Conservation (phyloP, 2,113 vertebrate genomes). For the Apodemus sylvaticus region DNA sequence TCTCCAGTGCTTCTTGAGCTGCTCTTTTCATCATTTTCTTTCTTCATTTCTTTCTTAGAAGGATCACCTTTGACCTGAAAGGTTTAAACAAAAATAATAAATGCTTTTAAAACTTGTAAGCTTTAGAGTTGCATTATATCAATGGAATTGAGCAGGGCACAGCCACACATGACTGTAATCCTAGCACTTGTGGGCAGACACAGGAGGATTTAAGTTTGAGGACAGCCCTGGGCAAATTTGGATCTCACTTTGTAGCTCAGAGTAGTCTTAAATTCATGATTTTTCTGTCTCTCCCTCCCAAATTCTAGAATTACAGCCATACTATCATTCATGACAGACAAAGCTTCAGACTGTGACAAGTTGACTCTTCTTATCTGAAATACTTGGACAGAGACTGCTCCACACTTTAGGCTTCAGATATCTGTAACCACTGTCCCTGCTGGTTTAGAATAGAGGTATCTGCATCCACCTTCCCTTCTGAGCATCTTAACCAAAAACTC, state of each 20-base stretch:
- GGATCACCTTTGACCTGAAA: conserved; percentile 95
- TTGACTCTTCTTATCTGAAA: neutral
- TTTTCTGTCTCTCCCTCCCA: neutral
- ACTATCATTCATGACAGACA: neutral
- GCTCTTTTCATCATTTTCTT: conserved; percentile 94
- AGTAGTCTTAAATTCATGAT: neutral
- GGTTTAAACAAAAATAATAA: conserved; percentile 63
- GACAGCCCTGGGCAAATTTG: neutral
- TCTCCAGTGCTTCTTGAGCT: conserved; percentile 90
- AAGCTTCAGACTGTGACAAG: conserved; percentile 16
- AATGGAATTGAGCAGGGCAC: neutral
- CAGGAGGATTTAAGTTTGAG: neutral
- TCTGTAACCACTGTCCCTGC: neutral
- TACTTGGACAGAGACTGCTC: neutral
- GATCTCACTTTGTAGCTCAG: neutral
- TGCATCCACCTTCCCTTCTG: neutral
- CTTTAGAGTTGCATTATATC: conserved; percentile 19
- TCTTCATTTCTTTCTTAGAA: conserved; percentile 97
- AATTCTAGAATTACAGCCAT: neutral
- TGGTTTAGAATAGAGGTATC: neutral
- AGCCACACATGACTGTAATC: neutral
- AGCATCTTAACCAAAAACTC: neutral
- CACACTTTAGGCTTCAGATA: neutral
- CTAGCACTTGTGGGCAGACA: neutral
- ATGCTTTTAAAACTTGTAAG: neutral